These are phyloP conservation scores for Myrmophylax atrothorax DNA, from an alignment of 2,113 vertebrate genomes.

Conservation along the genomic window DNA sequence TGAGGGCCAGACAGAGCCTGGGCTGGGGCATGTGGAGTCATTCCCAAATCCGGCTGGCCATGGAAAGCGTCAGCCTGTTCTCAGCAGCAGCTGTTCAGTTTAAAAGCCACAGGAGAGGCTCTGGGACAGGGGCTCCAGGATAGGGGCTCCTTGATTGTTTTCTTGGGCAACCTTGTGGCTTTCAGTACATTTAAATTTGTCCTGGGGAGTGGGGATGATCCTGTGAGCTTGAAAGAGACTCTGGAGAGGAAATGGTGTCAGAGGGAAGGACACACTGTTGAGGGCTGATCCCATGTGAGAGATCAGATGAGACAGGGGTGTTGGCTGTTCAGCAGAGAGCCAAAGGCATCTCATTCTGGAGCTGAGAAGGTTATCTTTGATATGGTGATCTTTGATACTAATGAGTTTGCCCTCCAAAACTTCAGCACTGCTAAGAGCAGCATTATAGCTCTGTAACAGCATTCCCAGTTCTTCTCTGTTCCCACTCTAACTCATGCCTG, in stretches of 20 bases:
- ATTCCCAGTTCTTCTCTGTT: neutral
- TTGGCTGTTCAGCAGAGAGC: neutral
- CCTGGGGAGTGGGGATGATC: neutral
- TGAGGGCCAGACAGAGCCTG: conserved; percentile 36
- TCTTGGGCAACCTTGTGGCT: neutral
- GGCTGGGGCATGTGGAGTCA: conserved; percentile 59
- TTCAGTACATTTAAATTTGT: conserved; percentile 4
- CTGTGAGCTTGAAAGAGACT: neutral
- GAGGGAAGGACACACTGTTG: neutral
- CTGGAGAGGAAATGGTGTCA: neutral
- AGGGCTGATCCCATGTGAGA: neutral
- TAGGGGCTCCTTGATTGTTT: neutral
- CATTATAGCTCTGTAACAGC: neutral
- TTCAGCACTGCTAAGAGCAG: neutral
- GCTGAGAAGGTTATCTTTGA: neutral
- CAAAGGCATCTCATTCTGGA: neutral
- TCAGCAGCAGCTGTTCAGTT: conserved; percentile 52
- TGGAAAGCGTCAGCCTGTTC: neutral
- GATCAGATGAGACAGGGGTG: neutral
- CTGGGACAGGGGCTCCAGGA: neutral
- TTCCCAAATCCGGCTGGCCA: conserved; percentile 6
- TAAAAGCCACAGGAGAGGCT: neutral
- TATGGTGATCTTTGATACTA: neutral
- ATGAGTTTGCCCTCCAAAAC: neutral
- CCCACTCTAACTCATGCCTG: neutral